Evolutionary conservation across 2,888 invertebrate species (phyloP).

Genomic region (Bugulina stolonifera): DNA sequence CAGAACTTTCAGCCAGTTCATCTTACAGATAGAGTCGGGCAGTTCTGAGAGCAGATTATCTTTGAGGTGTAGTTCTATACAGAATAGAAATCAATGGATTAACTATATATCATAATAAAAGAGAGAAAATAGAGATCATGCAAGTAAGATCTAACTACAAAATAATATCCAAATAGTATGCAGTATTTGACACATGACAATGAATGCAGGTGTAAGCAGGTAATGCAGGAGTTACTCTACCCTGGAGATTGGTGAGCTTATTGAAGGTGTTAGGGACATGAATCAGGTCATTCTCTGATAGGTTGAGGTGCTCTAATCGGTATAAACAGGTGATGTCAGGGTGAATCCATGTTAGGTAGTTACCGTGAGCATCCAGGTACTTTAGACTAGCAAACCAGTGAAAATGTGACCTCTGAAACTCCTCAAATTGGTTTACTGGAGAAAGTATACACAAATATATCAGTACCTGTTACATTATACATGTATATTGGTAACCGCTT

Average conservation of each 20-base stretch:
- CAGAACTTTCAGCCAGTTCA: not conserved
- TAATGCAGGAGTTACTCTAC: not conserved
- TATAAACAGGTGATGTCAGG: slow-evolving; percentile 4
- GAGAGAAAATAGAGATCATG: too few relatives aligned
- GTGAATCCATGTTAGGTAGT: slow-evolving; percentile 21
- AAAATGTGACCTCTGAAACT: slow-evolving; percentile 11
- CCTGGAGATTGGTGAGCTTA: not conserved
- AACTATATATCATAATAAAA: too few relatives aligned
- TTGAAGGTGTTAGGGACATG: not conserved
- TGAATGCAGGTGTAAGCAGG: too few relatives aligned
- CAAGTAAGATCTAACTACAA: too few relatives aligned
- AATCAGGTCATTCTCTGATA: slow-evolving; percentile 18
- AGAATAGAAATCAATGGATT: not conserved
- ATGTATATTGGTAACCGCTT: too few relatives aligned
- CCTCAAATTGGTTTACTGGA: slow-evolving; percentile 25
- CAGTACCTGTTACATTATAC: too few relatives aligned
- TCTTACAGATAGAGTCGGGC: slow-evolving; percentile 8
- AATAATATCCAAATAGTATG: too few relatives aligned
- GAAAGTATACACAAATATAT: too few relatives aligned
- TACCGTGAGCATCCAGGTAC: slow-evolving; percentile 2
- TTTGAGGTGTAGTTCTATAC: slow-evolving; percentile 10
- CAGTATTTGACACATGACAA: too few relatives aligned
- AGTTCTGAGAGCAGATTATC: slow-evolving; percentile 1
- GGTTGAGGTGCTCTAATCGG: slow-evolving; percentile 7
- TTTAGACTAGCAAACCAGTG: slow-evolving; percentile 8